phyloP scores from a whole-genome alignment of 2,888 invertebrate genomes.

The Tanaodytes sp. region DNA sequence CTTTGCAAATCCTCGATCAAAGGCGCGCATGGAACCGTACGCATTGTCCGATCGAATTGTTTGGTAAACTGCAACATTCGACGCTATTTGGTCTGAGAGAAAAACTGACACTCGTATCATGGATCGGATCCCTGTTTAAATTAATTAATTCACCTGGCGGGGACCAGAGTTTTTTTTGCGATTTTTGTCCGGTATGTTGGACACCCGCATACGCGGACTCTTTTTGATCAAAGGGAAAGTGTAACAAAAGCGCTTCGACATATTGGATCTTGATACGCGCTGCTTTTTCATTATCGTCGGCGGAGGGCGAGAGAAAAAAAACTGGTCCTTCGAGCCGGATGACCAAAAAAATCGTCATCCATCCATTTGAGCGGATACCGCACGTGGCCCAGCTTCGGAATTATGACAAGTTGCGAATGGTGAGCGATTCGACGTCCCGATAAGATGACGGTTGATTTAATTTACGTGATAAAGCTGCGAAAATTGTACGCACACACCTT shows the following conservation, averaged over 20 bases:
- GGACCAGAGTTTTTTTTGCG: too few species aligned
- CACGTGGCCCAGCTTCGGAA: constrained; percentile 8
- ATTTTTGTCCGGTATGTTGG: too few species aligned
- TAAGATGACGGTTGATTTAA: constrained; percentile 36
- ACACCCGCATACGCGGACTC: constrained; percentile 30
- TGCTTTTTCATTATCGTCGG: constrained; percentile 56
- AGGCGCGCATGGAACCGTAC: too few species aligned
- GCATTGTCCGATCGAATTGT: constrained; percentile 8
- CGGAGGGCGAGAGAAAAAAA: too few species aligned
- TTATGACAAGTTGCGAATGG: not conserved
- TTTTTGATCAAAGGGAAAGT: constrained; percentile 62
- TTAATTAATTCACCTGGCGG: constrained; percentile 49
- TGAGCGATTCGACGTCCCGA: constrained; percentile 32
- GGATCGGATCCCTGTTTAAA: constrained; percentile 21
- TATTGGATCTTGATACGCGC: constrained; percentile 57
- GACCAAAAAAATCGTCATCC: constrained; percentile 34
- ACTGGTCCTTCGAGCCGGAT: constrained; percentile 26
- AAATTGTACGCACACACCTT: constrained; percentile 42
- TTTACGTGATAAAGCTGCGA: constrained; percentile 33
- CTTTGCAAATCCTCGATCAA: constrained; percentile 38
- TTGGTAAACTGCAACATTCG: constrained; percentile 24
- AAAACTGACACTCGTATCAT: too few species aligned
- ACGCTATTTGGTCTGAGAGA: constrained; percentile 5
- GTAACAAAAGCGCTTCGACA: constrained; percentile 61
- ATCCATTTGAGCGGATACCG: constrained; percentile 28